Evolutionary conservation across 2,113 vertebrate genomes (phyloP).

Genomic region (Thalassarche chlororhynchos): DNA sequence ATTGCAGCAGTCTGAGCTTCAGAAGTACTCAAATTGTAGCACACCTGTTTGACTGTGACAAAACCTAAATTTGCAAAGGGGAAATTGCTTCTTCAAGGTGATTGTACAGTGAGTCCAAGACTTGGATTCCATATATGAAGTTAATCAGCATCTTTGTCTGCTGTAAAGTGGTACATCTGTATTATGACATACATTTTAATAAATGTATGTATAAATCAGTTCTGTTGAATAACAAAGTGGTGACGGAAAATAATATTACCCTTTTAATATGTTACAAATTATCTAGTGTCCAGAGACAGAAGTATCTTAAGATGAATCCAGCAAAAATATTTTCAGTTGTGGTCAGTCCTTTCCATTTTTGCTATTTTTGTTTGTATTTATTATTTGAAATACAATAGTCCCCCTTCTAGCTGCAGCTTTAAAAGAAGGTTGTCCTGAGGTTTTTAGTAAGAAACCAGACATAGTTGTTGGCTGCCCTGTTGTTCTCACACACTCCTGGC

Average conservation of each 20-base stretch:
- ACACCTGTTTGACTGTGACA: background rate
- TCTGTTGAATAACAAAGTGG: background rate
- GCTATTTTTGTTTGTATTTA: background rate
- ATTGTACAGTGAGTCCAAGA: fast-evolving
- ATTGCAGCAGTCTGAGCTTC: background rate
- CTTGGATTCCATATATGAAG: background rate
- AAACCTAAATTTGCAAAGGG: background rate
- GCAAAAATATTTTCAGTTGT: background rate
- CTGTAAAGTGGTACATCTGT: background rate
- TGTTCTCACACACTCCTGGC: background rate
- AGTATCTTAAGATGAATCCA: background rate
- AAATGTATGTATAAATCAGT: background rate
- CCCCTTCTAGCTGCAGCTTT: background rate
- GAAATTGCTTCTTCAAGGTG: background rate
- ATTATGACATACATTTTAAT: background rate
- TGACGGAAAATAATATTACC: background rate
- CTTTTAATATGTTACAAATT: background rate
- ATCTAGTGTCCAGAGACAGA: background rate
- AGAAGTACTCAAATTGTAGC: background rate
- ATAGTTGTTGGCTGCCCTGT: background rate
- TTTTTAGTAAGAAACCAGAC: background rate
- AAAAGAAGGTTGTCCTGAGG: background rate
- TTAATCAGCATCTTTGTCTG: background rate
- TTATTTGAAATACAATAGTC: background rate
- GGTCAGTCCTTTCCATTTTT: background rate